Evolutionary conservation across 2,113 vertebrate genomes (phyloP).

Genomic region (Oreochromis tanganicae): DNA sequence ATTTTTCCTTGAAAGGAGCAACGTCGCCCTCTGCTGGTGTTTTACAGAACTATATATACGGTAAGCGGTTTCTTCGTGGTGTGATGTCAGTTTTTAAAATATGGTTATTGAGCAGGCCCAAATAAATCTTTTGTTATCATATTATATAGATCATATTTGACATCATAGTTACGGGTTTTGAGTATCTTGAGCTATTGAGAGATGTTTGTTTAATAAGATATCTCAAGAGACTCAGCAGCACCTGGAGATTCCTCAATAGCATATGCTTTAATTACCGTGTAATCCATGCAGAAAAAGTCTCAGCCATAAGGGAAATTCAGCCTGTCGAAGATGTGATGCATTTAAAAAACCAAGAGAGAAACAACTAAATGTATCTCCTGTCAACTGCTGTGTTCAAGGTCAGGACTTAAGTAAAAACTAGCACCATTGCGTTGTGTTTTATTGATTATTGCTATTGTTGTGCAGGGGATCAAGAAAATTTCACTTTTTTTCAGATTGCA

Average conservation of each 20-base stretch:
- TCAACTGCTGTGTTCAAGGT: background rate
- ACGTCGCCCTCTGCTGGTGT: conserved; percentile 29
- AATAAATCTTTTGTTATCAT: background rate
- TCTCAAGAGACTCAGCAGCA: background rate
- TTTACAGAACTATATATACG: background rate
- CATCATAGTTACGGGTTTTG: background rate
- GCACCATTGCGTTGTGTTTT: background rate
- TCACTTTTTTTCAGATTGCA: background rate
- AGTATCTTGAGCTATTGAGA: background rate
- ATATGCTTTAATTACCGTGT: background rate
- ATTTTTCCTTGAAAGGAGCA: background rate
- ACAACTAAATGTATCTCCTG: background rate
- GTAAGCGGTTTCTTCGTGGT: background rate
- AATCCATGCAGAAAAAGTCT: background rate
- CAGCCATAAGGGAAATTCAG: background rate
- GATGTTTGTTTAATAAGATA: background rate
- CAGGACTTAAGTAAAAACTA: background rate
- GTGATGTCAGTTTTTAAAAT: background rate
- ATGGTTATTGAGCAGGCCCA: background rate
- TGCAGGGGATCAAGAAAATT: background rate
- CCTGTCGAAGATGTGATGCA: background rate
- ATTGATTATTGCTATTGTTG: background rate
- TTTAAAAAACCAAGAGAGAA: background rate
- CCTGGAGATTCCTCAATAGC: background rate
- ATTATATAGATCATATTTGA: background rate